Base-by-base conservation (phyloP, 2,888 invertebrate species). In the Vanessa cardui region DNA sequence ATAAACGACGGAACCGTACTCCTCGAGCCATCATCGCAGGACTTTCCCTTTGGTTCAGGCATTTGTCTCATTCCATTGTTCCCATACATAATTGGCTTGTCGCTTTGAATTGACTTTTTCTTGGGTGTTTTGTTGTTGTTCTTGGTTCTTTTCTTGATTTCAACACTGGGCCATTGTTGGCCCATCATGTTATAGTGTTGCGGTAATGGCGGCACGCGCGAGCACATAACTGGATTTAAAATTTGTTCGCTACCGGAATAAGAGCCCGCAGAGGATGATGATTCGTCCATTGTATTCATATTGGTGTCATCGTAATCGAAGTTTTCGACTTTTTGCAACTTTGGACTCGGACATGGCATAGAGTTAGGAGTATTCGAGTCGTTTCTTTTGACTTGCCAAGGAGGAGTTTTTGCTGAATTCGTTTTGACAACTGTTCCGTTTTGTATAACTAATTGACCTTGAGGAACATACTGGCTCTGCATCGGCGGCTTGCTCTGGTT, bases 1-100 rank as follows among this genome's bases (percentile, higher is more conserved):
- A 98, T 95, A 83, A 98, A 98, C 45, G 97, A 97, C 1, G 97
- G 97, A 73, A 95, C 89, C 72, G 94, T 94, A 72, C 94, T 94
- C 75, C 84, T 86, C 39, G 93, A 85, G 68, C 86, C 81, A 70
- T 93, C 87, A 70, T 93, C 93, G 72, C 90, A 89, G 8, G 87
- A 84, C 77, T 92, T 90, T 62, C 79, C 82, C 84, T 93, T 92
- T 12, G 79, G 61, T 59, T 92, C 90, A 68, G 88, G 86, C 15
- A 86, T 68, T 58, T 85, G 74, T 71, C 89, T 83, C 74, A 89
- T 80, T 4, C 89, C 88, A 71, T 90, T 90, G 69, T 77, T 83
- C 3, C 87, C 86, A 71, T 81, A 89, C 5, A 81, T 69, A 21
- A 84, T 76, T 26, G 80, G 73, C 74, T 89, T 91, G 72, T 91